These are phyloP conservation scores for Perognathus longimembris DNA, from an alignment of 2,113 vertebrate species.

Conservation along the genomic window DNA sequence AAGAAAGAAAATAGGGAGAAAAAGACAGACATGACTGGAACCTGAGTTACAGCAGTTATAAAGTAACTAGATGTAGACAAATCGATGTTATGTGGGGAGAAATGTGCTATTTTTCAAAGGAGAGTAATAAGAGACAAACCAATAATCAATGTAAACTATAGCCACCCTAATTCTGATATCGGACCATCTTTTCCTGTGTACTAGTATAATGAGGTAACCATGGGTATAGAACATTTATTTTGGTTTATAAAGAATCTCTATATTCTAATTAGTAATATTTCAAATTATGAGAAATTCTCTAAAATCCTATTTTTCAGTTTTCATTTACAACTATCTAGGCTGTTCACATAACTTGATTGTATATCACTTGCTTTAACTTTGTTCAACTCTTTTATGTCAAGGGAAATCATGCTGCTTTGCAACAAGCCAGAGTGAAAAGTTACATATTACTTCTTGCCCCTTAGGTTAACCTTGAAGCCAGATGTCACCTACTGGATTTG, in stretches of 20 bases:
- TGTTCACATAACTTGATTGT: neutral
- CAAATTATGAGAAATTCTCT: neutral
- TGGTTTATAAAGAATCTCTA: neutral
- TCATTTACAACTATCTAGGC: neutral
- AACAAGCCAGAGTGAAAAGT: neutral
- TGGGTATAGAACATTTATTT: neutral
- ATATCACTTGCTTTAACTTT: neutral
- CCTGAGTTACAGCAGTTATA: neutral
- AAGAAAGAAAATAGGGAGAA: too few species aligned
- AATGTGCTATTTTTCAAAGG: neutral
- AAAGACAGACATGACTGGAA: neutral
- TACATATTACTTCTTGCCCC: slow-evolving; percentile 8
- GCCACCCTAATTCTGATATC: neutral
- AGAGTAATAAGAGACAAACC: neutral
- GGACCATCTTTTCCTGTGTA: neutral
- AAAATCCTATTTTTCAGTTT: neutral
- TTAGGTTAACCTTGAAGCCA: slow-evolving; percentile 3
- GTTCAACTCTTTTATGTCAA: neutral
- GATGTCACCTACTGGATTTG: neutral
- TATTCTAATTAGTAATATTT: neutral
- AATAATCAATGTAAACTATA: neutral
- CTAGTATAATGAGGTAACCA: neutral
- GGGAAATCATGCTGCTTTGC: slow-evolving; percentile 29
- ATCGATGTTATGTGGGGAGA: rapidly evolving
- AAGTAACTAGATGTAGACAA: too few species aligned